phyloP scores from a whole-genome alignment of 2,797 vertebrate species.

The Vultur gryphus region DNA sequence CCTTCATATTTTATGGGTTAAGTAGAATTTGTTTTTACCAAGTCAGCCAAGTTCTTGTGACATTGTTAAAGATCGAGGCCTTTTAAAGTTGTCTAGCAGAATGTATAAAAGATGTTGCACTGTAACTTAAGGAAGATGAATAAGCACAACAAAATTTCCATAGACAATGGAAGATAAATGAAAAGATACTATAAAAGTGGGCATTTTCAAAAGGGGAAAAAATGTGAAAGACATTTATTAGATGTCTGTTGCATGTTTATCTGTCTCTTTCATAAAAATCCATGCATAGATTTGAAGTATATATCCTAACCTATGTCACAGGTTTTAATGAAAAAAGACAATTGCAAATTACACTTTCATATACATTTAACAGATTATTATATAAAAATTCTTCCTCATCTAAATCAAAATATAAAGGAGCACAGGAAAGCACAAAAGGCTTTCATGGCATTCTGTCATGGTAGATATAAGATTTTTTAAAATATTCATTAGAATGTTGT shows the following conservation, averaged over 20 bases:
- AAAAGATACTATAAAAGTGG: not conserved
- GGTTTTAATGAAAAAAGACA: not conserved
- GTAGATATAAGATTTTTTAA: not conserved
- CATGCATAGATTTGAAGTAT: not conserved
- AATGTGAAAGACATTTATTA: not conserved
- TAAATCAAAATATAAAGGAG: not conserved
- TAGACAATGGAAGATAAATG: not conserved
- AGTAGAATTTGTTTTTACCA: not conserved
- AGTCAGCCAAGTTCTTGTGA: not conserved
- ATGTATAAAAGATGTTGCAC: not conserved
- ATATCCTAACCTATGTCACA: not conserved
- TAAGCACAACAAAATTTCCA: not conserved
- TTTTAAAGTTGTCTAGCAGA: not conserved
- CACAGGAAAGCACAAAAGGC: not conserved
- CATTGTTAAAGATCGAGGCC: not conserved
- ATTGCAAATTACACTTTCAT: not conserved
- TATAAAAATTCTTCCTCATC: not conserved
- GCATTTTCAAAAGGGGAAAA: not conserved
- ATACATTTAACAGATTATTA: not conserved
- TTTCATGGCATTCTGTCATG: not conserved
- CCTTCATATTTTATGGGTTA: not conserved
- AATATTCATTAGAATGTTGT: not conserved
- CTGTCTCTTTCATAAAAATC: not conserved
- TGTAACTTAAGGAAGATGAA: not conserved
- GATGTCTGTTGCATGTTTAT: not conserved